phyloP scores from a whole-genome alignment of 2,888 invertebrate genomes.

The Entomobrya proxima region DNA sequence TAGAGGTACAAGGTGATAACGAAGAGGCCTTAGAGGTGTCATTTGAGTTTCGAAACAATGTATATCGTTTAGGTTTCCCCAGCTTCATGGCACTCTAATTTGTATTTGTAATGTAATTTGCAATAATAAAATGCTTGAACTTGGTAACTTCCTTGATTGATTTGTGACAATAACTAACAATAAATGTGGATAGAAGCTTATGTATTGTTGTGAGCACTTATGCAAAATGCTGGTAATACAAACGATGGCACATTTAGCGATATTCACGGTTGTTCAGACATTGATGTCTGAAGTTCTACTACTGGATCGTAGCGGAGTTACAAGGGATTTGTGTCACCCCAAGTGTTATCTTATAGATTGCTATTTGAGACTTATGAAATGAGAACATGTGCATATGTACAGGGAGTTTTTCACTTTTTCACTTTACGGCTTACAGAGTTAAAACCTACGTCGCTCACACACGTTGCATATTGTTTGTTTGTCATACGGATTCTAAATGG shows the following conservation, averaged over 20 bases:
- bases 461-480: constrained; percentile 1
- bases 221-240: neutral
- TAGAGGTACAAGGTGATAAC: neutral
- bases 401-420: no score
- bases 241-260: constrained; percentile 54
- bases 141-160: no score
- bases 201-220: neutral
- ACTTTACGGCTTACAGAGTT: neutral
- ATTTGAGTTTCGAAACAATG: constrained; percentile 53
- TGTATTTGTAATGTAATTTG: neutral
- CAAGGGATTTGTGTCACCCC: neutral
- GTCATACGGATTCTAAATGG: neutral
- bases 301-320: neutral
- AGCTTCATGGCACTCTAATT: constrained; percentile 50
- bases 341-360: neutral
- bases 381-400: no score
- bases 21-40: neutral
- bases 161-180: neutral
- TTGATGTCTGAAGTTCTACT: constrained; percentile 38
- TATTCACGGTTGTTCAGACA: constrained; percentile 59
- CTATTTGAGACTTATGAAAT: neutral
- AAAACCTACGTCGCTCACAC: constrained; percentile 34
- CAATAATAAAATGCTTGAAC: neutral
- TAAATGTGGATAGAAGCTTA: neutral
- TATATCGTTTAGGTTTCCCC: constrained; percentile 56